phyloP scores from a whole-genome alignment of 2,797 vertebrate species.

The Tadarida brasiliensis region DNA sequence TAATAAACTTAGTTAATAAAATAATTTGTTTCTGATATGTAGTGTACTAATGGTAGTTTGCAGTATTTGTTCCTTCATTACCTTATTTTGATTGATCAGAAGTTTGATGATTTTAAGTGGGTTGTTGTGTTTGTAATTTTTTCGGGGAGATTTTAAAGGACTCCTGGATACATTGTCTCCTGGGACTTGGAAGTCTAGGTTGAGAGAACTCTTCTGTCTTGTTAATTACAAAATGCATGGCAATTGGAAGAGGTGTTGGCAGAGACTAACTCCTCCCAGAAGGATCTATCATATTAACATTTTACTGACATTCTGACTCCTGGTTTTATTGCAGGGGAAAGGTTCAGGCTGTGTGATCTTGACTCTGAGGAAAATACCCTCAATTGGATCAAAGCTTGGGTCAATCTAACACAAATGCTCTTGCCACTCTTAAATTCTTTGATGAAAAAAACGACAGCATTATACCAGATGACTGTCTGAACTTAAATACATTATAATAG shows the following conservation, averaged over 20 bases:
- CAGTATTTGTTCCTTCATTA: not conserved
- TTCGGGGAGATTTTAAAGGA: not conserved
- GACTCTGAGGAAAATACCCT: not conserved
- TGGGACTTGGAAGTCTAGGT: not conserved
- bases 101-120: not conserved
- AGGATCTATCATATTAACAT: not conserved
- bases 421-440: not conserved
- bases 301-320: not conserved
- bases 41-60: not conserved
- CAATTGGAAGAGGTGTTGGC: not conserved
- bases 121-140: constrained; percentile 20
- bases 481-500: not conserved
- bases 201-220: constrained; percentile 14
- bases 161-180: not conserved
- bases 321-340: not conserved
- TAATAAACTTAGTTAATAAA: not conserved
- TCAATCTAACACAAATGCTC: not conserved
- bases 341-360: not conserved
- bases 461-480: not conserved
- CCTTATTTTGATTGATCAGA: constrained; percentile 5
- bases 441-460: not conserved
- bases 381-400: not conserved
- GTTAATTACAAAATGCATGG: not conserved
- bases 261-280: not conserved
- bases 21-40: constrained; percentile 7